Conservation (phyloP, 2,888 invertebrate genomes). For the Notodonta ziczac region DNA sequence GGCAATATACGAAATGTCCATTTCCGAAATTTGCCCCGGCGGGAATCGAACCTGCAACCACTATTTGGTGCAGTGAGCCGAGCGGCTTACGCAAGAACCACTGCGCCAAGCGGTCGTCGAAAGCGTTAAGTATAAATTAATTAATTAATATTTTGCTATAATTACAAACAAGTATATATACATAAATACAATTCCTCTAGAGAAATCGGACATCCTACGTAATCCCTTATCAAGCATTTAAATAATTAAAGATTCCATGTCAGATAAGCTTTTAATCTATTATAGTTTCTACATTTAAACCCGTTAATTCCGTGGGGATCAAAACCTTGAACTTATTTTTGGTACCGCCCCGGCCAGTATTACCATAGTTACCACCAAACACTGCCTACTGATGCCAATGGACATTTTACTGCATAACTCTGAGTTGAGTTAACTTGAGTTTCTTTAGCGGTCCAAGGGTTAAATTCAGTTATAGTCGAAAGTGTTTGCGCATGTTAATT, state of each 20-base stretch:
- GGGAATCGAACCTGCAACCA: too few relatives aligned
- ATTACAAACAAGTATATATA: too few relatives aligned
- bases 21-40: too few relatives aligned
- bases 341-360: not conserved
- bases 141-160: too few relatives aligned
- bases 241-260: not conserved
- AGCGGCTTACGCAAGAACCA: too few relatives aligned
- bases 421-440: conserved; percentile 3
- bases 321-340: not conserved
- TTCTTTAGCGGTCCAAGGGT: conserved; percentile 6
- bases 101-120: too few relatives aligned
- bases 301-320: not conserved
- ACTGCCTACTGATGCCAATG: not conserved
- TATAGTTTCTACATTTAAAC: conserved; percentile 1
- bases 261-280: not conserved
- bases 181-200: too few relatives aligned
- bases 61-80: too few relatives aligned
- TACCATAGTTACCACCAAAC: not conserved
- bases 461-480: conserved; percentile 3
- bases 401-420: conserved; percentile 1
- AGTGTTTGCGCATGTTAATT: not conserved
- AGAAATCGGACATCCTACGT: not conserved
- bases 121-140: too few relatives aligned
- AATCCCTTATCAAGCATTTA: not conserved
- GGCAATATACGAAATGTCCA: too few relatives aligned